These are phyloP conservation scores for Oopsacas minuta DNA, from an alignment of 37 sponge, comb jelly and placozoan species.

Conservation along the genomic window DNA sequence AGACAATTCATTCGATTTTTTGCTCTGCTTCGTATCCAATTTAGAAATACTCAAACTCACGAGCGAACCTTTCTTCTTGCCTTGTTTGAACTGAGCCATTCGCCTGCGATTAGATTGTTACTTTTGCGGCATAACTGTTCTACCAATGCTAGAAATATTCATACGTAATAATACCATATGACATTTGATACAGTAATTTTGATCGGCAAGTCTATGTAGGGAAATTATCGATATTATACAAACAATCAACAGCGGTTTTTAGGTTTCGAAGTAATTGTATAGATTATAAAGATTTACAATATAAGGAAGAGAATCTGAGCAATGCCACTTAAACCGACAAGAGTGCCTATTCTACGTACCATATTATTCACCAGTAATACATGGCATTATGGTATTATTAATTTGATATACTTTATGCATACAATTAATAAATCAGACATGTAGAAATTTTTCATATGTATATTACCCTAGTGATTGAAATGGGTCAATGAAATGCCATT, in stretches of 20 bases:
- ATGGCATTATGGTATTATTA: not conserved
- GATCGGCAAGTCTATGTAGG: too few species aligned
- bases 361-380: not conserved
- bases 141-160: not conserved
- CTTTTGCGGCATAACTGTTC: not conserved
- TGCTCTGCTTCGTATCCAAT: not conserved
- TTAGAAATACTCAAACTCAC: not conserved
- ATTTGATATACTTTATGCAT: not conserved
- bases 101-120: too few species aligned
- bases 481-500: not conserved
- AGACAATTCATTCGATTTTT: not conserved
- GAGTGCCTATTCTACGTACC: not conserved
- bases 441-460: not conserved
- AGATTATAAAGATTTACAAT: not conserved
- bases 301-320: not conserved
- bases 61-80: not conserved
- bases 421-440: not conserved
- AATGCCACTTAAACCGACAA: not conserved
- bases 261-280: too few species aligned
- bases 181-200: too few species aligned
- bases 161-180: too few species aligned
- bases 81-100: not conserved
- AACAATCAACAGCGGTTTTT: not conserved
- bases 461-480: not conserved
- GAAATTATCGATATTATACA: too few species aligned